phyloP scores from a whole-genome alignment of 1,140 invertebrate genomes.

The Daktulosphaira vitifoliae region DNA sequence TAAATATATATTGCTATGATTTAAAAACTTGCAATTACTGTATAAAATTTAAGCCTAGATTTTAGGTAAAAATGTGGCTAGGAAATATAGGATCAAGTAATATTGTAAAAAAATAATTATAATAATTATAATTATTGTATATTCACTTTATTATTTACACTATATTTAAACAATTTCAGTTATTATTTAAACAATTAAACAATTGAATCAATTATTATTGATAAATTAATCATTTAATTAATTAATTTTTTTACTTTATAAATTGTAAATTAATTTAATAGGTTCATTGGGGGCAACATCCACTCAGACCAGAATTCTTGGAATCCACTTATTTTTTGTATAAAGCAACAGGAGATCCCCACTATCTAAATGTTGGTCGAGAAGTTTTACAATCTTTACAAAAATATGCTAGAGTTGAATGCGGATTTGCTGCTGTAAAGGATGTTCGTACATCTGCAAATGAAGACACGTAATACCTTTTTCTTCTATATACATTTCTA shows the following conservation, averaged over 20 bases:
- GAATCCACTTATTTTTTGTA: slow-evolving; percentile 98
- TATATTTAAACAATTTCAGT: no score
- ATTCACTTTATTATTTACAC: no score
- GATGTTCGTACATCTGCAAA: slow-evolving; percentile 84
- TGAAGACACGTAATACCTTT: slow-evolving; percentile 57
- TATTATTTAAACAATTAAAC: no score
- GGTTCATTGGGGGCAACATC: slow-evolving; percentile 97
- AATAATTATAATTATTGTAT: no score
- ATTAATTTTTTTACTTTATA: not conserved
- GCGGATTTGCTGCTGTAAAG: slow-evolving; percentile 93
- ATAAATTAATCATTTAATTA: no score
- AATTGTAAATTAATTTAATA: no score
- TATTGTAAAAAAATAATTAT: no score
- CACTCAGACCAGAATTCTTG: slow-evolving; percentile 90
- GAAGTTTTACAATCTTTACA: slow-evolving; percentile 85
- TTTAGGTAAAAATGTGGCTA: no score
- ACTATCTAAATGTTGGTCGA: slow-evolving; percentile 89
- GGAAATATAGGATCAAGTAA: no score
- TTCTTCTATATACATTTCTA: slow-evolving; percentile 21
- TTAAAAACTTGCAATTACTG: not conserved
- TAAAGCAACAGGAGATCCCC: slow-evolving; percentile 85
- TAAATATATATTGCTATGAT: slow-evolving; percentile 21
- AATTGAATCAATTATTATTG: no score
- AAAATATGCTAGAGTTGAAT: slow-evolving; percentile 81
- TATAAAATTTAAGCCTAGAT: no score